Percentiles rank a stretch among this genome's conserved stretches.
phyloP scores from a whole-genome alignment of 2,113 vertebrate genomes.

The Eurypyga helias region DNA sequence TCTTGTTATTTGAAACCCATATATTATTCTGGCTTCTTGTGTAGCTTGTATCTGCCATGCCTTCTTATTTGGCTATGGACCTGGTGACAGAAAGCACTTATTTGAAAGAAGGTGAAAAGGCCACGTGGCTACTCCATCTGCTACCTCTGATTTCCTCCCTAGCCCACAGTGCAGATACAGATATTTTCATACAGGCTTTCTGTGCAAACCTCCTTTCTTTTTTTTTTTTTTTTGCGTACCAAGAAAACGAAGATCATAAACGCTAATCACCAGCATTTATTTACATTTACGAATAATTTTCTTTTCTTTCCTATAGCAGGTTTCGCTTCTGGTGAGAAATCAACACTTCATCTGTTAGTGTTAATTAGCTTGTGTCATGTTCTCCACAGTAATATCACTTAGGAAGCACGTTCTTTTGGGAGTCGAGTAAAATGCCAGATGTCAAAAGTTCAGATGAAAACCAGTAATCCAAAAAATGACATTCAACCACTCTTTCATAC shows the following conservation, averaged over 20 bases:
- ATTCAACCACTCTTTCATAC: not conserved
- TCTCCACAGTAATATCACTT: not conserved
- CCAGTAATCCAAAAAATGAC: not conserved
- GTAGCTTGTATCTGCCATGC: not conserved
- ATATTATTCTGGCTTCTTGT: rapidly evolving
- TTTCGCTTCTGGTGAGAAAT: constrained; percentile 20
- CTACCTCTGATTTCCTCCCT: not conserved
- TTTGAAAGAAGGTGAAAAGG: not conserved
- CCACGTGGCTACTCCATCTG: not conserved
- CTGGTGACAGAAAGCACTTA: not conserved
- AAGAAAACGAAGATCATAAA: not conserved
- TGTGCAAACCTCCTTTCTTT: not conserved
- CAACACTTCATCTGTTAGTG: not conserved
- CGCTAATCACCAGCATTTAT: not conserved
- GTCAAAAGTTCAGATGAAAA: not conserved
- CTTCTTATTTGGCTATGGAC: not conserved
- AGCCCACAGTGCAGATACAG: not conserved
- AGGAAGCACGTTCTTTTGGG: not conserved
- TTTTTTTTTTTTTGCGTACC: not conserved
- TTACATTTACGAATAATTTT: not conserved
- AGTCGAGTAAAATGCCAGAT: not conserved
- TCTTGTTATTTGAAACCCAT: not conserved
- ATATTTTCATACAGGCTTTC: not conserved
- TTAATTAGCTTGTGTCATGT: not conserved
- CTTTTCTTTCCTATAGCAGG: not conserved